Evolutionary conservation across 2,888 invertebrate species (phyloP), one percentile per base, ranked within the genome.

Genomic region (Autographa gamma): DNA sequence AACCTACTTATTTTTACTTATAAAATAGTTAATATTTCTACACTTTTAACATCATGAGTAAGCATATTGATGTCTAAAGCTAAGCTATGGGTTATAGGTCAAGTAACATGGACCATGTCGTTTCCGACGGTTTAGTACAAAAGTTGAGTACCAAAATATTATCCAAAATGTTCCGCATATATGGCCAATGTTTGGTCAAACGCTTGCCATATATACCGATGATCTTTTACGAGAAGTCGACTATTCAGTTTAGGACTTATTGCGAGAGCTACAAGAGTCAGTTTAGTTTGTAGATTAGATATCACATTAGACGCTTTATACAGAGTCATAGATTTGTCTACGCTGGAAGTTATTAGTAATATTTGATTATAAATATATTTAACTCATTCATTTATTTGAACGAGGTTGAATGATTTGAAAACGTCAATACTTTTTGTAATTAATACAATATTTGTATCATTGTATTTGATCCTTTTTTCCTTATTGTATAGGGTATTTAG

Each of bases 121-220:
- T 88, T 86, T 76, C 82, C 92, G 93, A 93, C 93, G 85, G 86
- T 80, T 89, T 82, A 92, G 91, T 94, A 95, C 93, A 95, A 94
- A 94, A 93, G 79, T 90, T 83, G 89, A 92, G 92, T 94, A 94
- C 93, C 93, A 94, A 95, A 94, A 94, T 93, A 94, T 89, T 91
- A 92, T 92, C 88, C 90, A 88, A 91, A 88, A 89, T 75, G 76
- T 84, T 81, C 76, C 77, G 68, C 82, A 79, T 61, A 72, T 81
- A 85, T 79, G 77, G 82, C 77, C 74, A 84, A 83, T 69, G 66
- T 78, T 80, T 76, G 63, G 38, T 18, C n/a, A 63, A 76, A 77
- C 62, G 13, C 54, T 78, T 68, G 60, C 72, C 74, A 74, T 79
- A 83, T 62, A 71, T 56, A 66, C 73, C 77, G 83, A 83, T 72